Evolutionary conservation across 2,113 vertebrate species (phyloP), one percentile per base, ranked within the genome.

Genomic region (Chlamydotis undulata): DNA sequence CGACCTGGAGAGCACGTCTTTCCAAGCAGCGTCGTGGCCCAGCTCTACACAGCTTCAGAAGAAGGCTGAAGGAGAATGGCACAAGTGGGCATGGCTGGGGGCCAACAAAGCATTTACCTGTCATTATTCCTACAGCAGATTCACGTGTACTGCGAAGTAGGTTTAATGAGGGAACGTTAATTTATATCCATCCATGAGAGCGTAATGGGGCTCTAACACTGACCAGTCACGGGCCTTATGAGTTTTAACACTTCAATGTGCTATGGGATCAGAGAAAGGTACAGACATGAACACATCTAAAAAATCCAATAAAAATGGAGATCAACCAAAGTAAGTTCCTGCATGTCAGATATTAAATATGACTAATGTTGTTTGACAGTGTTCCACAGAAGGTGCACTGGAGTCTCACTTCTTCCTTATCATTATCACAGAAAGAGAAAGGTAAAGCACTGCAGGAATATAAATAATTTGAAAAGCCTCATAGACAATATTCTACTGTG

Each of bases 401-500:
- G 93, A 97, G 96, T 96, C 83, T 96, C 91, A 89, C 93, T 90
- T 97, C 89, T 95, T 95, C 92, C 90, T 97, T 97, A 97, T 90
- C 87, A 95, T 98, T 97, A 98, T 96, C 96, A 97, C 92, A 97
- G 95, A 97, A 93, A 97, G 88, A 92, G 87, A 96, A 97, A 98
- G 94, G 96, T 97, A 98, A 96, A 98, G 96, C 97, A 97, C 97
- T 94, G 97, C 94, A 98, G 95, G 97, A 98, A 98, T 98, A 98
- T 98, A 98, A 98, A 98, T 98, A 98, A 98, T 98, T 98, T 97
- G 98, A 97, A 97, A 98, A 98, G 76, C 89, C 97, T 98, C 94
- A 84, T 82, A 98, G 97, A 98, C 97, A 98, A 97, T 98, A 98
- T 98, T 98, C 98, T 95, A 97, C 96, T 96, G 94, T 97, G 97